Evolutionary conservation across 2,888 invertebrate genomes (phyloP).

Genomic region (Tetragnatha montana): DNA sequence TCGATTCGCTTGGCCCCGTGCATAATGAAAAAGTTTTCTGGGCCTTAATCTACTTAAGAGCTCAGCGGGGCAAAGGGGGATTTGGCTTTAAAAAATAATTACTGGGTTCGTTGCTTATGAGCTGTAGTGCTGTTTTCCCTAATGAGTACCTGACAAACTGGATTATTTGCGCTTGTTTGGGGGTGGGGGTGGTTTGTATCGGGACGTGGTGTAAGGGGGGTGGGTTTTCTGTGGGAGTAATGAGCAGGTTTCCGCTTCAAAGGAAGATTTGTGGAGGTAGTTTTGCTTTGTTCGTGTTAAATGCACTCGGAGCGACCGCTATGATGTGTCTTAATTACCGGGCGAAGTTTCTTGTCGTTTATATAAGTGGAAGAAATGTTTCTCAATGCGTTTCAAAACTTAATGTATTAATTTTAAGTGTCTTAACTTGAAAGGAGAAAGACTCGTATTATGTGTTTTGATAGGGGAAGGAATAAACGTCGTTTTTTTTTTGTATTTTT

Average conservation of each 20-base stretch:
- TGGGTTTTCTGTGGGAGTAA: not conserved
- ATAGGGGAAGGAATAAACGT: too few relatives aligned
- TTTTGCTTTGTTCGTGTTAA: not conserved
- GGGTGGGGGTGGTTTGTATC: not conserved
- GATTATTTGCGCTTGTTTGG: slow-evolving; percentile 9
- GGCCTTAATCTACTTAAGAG: slow-evolving; percentile 36
- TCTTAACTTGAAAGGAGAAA: too few relatives aligned
- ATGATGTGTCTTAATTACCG: too few relatives aligned
- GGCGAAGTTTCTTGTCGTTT: too few relatives aligned
- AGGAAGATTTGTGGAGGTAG: not conserved
- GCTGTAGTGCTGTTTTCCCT: not conserved
- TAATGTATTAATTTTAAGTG: too few relatives aligned
- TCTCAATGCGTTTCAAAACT: too few relatives aligned
- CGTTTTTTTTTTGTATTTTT: too few relatives aligned
- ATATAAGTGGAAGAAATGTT: too few relatives aligned
- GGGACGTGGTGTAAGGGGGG: not conserved
- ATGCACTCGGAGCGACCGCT: too few relatives aligned
- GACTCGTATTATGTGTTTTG: too few relatives aligned
- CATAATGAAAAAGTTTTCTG: slow-evolving; percentile 15
- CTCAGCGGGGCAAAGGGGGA: not conserved
- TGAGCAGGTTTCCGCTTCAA: not conserved
- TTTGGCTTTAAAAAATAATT: slow-evolving; percentile 34
- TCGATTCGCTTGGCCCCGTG: slow-evolving; percentile 15
- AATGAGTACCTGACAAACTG: slow-evolving; percentile 30
- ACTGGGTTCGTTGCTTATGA: slow-evolving; percentile 16